These are phyloP conservation scores for Nasonia oneida DNA, from an alignment of 2,888 invertebrate species.

Conservation along the genomic window DNA sequence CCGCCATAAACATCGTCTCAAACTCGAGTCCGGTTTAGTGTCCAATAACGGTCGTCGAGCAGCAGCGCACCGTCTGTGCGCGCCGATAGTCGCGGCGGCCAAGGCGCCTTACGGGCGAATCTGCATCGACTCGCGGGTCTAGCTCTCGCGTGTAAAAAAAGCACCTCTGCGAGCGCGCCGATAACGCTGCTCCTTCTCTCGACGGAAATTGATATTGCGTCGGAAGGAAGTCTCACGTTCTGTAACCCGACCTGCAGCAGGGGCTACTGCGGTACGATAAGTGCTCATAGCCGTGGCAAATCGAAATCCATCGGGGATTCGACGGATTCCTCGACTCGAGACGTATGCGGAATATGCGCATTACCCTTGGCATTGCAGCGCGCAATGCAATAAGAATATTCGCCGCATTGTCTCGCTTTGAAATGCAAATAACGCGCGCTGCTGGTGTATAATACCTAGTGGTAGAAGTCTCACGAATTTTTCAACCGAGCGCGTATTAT, in stretches of 20 bases:
- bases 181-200: not conserved
- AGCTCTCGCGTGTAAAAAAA: not conserved
- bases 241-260: not conserved
- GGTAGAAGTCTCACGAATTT: not conserved
- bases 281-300: not conserved
- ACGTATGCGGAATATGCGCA: slow-evolving; percentile 37
- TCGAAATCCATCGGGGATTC: slow-evolving; percentile 28
- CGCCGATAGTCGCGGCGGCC: slow-evolving; percentile 67
- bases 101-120: not conserved
- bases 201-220: slow-evolving; percentile 9
- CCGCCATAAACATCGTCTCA: slow-evolving; percentile 76
- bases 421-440: not conserved
- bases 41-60: slow-evolving; percentile 74
- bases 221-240: not conserved
- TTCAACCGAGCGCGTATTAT: no score
- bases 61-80: slow-evolving; percentile 71
- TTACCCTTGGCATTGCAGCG: slow-evolving; percentile 32
- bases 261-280: not conserved
- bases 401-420: not conserved
- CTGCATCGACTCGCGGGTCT: not conserved
- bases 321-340: slow-evolving; percentile 31
- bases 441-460: no score
- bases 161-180: not conserved
- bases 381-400: not conserved
- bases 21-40: slow-evolving; percentile 74